phyloP scores from a whole-genome alignment of 2,888 invertebrate species.

The Chorisops tibialis region DNA sequence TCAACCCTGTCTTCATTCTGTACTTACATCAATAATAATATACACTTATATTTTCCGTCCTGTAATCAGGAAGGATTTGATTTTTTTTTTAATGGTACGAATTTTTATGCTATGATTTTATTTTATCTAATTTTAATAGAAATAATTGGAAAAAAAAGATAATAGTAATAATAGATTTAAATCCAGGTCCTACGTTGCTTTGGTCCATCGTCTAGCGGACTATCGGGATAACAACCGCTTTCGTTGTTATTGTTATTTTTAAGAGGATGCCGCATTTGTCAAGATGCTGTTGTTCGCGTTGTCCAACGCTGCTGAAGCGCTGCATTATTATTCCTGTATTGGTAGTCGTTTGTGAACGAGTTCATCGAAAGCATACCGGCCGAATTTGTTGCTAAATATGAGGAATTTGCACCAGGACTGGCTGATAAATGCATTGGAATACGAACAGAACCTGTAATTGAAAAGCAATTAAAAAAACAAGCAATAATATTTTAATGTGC shows the following conservation, averaged over 20 bases:
- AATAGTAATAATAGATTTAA: not conserved
- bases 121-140: not conserved
- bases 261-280: conserved; percentile 35
- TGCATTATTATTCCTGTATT: conserved; percentile 33
- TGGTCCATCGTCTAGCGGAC: conserved; percentile 18
- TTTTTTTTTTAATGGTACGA: not conserved
- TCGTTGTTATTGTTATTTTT: conserved; percentile 23
- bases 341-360: conserved; percentile 38
- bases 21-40: not conserved
- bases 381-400: conserved; percentile 30
- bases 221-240: conserved; percentile 17
- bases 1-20: not conserved
- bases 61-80: not conserved
- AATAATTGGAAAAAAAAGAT: not conserved
- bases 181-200: conserved; percentile 21
- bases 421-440: conserved; percentile 46
- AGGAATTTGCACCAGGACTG: conserved; percentile 32
- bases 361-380: conserved; percentile 37
- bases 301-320: conserved; percentile 37
- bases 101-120: not conserved
- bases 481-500: not conserved
- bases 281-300: conserved; percentile 35
- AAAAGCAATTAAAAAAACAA: not conserved
- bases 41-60: not conserved
- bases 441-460: conserved; percentile 47